Conservation (phyloP, 2,888 invertebrate genomes). For the Eupsilia transversa region DNA sequence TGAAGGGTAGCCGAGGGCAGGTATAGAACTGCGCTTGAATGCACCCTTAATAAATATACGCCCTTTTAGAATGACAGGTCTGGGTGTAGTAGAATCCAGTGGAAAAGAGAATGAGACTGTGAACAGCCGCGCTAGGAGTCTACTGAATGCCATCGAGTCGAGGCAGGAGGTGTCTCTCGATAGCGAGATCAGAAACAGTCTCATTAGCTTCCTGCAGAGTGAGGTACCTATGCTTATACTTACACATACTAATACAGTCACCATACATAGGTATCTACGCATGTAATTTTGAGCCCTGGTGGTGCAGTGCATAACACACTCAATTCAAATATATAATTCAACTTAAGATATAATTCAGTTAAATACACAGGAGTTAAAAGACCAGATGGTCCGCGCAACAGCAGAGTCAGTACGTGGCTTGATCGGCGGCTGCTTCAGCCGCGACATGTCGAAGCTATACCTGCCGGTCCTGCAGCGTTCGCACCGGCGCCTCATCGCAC, state of each 20-base stretch:
- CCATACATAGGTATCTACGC: neutral
- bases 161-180: slow-evolving; percentile 72
- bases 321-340: too few relatives aligned
- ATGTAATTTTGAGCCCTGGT: neutral
- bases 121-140: slow-evolving; percentile 72
- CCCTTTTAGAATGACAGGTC: slow-evolving; percentile 54
- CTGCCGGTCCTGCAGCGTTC: slow-evolving; percentile 79
- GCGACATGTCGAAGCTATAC: slow-evolving; percentile 76
- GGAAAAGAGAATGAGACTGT: slow-evolving; percentile 31
- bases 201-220: slow-evolving; percentile 79
- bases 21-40: neutral
- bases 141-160: slow-evolving; percentile 78
- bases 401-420: slow-evolving; percentile 75
- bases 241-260: neutral
- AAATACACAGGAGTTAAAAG: slow-evolving; percentile 75
- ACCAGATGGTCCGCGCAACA: slow-evolving; percentile 78
- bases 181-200: slow-evolving; percentile 72
- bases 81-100: slow-evolving; percentile 25
- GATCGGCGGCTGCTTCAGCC: slow-evolving; percentile 73
- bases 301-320: too few relatives aligned
- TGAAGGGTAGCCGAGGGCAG: neutral
- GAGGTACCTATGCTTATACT: slow-evolving; percentile 69
- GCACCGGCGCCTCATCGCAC: slow-evolving; percentile 76
- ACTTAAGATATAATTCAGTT: too few relatives aligned
- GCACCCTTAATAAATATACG: neutral